Percentiles rank a stretch among this genome's conserved stretches.
phyloP scores from a whole-genome alignment of 1,140 invertebrate genomes.

The Plectrocnemia conspersa region DNA sequence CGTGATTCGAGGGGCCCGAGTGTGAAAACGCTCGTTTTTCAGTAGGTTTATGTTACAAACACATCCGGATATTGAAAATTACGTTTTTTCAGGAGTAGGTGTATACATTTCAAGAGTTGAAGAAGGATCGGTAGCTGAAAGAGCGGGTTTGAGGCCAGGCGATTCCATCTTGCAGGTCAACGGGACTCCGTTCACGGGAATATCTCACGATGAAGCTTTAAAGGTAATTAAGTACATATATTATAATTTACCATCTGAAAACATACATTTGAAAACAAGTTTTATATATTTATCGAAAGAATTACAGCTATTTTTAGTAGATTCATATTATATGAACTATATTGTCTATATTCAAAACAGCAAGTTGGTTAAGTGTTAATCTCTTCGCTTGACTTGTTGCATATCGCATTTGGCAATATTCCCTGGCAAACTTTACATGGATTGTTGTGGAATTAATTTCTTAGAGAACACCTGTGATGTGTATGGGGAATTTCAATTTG shows the following conservation, averaged over 20 bases:
- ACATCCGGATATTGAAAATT: too few species aligned
- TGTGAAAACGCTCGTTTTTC: too few species aligned
- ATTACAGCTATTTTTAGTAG: background rate
- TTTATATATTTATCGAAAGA: background rate
- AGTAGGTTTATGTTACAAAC: too few species aligned
- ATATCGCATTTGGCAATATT: constrained; percentile 22
- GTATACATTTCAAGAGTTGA: constrained; percentile 85
- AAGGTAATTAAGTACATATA: constrained; percentile 67
- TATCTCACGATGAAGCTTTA: constrained; percentile 81
- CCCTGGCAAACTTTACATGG: constrained; percentile 10
- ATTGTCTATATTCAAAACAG: too few species aligned
- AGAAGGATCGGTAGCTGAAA: constrained; percentile 79
- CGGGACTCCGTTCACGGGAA: constrained; percentile 79
- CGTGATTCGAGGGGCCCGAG: too few species aligned
- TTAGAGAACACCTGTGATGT: constrained; percentile 6
- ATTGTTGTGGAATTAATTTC: constrained; percentile 15
- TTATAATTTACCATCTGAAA: background rate
- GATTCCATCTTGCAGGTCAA: constrained; percentile 88
- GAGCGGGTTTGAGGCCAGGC: constrained; percentile 76
- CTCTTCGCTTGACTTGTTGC: constrained; percentile 14
- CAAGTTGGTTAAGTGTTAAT: constrained; percentile 13
- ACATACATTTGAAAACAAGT: too few species aligned
- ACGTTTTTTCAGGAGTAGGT: constrained; percentile 70
- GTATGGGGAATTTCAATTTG: too few species aligned
- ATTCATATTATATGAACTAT: background rate